phyloP scores from a whole-genome alignment of 2,797 vertebrate species.

The Pyrocephalus nanus region DNA sequence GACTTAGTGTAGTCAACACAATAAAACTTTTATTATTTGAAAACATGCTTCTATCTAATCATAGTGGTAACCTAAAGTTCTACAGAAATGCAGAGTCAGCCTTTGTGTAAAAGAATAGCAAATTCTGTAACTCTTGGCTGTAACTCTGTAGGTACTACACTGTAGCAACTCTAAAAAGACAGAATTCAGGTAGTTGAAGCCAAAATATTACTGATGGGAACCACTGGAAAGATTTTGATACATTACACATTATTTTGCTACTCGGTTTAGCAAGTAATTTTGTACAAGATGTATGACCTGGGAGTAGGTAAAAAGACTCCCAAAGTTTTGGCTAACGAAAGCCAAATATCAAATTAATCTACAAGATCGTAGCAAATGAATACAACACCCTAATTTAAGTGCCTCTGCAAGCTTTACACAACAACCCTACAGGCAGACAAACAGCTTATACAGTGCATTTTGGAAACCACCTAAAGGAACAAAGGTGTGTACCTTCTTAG shows the following conservation, averaged over 20 bases:
- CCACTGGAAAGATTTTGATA: not conserved
- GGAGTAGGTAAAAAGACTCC: not conserved
- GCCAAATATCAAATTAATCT: not conserved
- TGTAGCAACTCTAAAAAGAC: not conserved
- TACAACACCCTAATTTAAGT: not conserved
- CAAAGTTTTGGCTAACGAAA: not conserved
- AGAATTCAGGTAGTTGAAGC: not conserved
- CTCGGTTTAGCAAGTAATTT: not conserved
- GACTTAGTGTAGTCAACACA: not conserved
- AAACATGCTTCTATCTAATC: not conserved
- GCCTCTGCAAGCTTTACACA: not conserved
- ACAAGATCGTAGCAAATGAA: not conserved
- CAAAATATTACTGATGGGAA: not conserved
- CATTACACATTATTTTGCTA: accelerated
- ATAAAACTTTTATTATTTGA: not conserved
- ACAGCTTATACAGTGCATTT: not conserved
- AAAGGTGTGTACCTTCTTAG: slow-evolving; percentile 82
- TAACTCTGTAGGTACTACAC: accelerated
- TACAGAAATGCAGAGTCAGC: not conserved
- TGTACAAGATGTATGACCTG: not conserved
- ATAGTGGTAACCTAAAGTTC: not conserved
- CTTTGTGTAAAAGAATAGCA: not conserved
- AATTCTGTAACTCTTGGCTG: not conserved
- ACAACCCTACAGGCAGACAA: not conserved
- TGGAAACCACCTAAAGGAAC: not conserved